Evolutionary conservation across 2,797 vertebrate species (phyloP).

Genomic region (Bradypodion ventrale): DNA sequence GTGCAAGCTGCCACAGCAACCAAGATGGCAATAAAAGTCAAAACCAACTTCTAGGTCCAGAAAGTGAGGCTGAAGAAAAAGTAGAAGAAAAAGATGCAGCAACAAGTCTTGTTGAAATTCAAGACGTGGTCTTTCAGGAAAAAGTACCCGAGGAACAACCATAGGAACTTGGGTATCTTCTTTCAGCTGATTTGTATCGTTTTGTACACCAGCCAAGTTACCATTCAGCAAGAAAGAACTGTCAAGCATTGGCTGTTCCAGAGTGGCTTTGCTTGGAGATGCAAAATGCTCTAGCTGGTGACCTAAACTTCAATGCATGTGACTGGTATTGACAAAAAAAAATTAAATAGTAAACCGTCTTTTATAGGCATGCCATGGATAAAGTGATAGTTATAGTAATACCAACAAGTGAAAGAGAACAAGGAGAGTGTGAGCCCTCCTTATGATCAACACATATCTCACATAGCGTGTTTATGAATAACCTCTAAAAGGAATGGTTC

Average conservation of each 20-base stretch:
- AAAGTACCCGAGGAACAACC: constrained; percentile 57
- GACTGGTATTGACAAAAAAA: constrained; percentile 75
- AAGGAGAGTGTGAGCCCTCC: constrained; percentile 68
- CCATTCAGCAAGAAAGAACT: constrained; percentile 69
- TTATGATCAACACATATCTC: constrained; percentile 61
- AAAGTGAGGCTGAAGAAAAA: constrained; percentile 43
- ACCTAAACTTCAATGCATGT: constrained; percentile 81
- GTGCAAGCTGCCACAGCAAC: constrained; percentile 75
- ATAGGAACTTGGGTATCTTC: constrained; percentile 53
- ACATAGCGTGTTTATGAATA: constrained; percentile 65
- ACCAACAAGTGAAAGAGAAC: constrained; percentile 65
- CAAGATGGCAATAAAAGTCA: constrained; percentile 75
- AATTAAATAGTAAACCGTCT: constrained; percentile 71
- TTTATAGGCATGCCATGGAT: constrained; percentile 75
- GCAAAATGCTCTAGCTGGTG: constrained; percentile 68
- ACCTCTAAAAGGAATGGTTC: constrained; percentile 67
- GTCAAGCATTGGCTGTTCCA: constrained; percentile 69
- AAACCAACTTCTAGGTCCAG: constrained; percentile 59
- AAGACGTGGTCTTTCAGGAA: constrained; percentile 30
- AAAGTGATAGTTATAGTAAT: constrained; percentile 71
- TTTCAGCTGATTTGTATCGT: constrained; percentile 51
- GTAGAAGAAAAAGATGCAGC: constrained; percentile 25
- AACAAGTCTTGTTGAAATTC: constrained; percentile 33
- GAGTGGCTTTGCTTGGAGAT: constrained; percentile 71
- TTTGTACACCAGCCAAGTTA: constrained; percentile 67